Evolutionary conservation across 2,797 vertebrate genomes (phyloP).

Genomic region (Melanotaenia trifasciata): DNA sequence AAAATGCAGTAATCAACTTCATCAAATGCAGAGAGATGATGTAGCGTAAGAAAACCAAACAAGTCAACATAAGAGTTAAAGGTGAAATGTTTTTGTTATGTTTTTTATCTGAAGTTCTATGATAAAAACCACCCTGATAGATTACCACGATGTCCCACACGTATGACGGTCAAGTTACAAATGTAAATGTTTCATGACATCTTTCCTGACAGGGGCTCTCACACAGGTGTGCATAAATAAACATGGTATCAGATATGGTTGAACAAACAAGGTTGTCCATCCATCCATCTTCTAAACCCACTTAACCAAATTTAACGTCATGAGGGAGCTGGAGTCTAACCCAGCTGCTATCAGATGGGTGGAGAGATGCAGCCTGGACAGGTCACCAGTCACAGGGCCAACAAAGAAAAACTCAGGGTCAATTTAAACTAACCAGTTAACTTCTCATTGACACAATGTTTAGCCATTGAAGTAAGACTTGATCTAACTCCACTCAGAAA

Average conservation of each 20-base stretch:
- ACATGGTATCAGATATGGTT: background rate
- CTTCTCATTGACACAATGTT: background rate
- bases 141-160: background rate
- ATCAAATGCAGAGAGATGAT: background rate
- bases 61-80: background rate
- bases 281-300: background rate
- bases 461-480: background rate
- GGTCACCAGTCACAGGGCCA: too few species aligned
- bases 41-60: background rate
- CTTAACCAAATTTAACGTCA: background rate
- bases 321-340: background rate
- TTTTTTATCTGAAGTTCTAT: background rate
- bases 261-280: background rate
- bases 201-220: slow-evolving; percentile 18
- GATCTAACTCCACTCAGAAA: background rate
- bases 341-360: background rate
- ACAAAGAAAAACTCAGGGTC: background rate
- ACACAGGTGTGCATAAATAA: slow-evolving; percentile 31
- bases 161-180: slow-evolving; percentile 13
- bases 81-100: background rate
- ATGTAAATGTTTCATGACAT: slow-evolving; percentile 55
- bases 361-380: too few species aligned
- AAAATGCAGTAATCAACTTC: background rate
- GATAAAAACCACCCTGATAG: background rate
- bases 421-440: too few species aligned